Base-by-base conservation (phyloP, 2,888 invertebrate genomes). In the Himalopsyche tibetana region DNA sequence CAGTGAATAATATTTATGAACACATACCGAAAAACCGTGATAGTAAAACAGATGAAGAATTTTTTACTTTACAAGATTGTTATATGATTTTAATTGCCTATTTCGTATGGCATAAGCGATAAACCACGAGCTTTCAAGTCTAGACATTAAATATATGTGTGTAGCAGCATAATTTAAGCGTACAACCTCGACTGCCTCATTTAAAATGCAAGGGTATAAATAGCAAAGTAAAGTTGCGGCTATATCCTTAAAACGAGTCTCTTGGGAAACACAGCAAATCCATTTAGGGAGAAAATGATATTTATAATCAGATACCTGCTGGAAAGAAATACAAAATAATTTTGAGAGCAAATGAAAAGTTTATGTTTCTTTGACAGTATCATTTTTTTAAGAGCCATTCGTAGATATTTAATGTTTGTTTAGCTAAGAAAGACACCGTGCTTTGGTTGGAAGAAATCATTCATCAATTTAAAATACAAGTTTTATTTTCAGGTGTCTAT, bases 201-300 rank as follows among this genome's bases (percentile, higher is more conserved):
- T 83, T 83, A 45, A 83, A 83, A 83, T 83, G 69, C 69, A 83
- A 79, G 74, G 69, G 69, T 51, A 83, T 83, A 83, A 83, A 83
- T 83, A 83, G 69, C 74, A 74, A 83, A 83, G 69, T 83, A 51
- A 83, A 83, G 83, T 74, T 80, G 45, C 42, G 74, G 51, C 42
- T 69, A 74, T 83, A 83, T 83, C 83, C 69, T 63, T 63, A 63
- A 63, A 83, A 83, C 83, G 55, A 42, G 55, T 45, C 83, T 79
- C 74, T 28, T 28, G 74, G 74, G 74, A 83, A 74, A 74, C 83
- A 69, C 17, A 36, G 83, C 74, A 45, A 55, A 63, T 63, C 63
- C 28, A 63, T 63, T 63, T 19, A 19, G 19, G 63, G 19, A 51
- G 63, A 63, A 63, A 63, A 63, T 63, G 63, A 63, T 63, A 63